Evolutionary conservation across 2,797 vertebrate species (phyloP), one percentile per base, ranked within the genome.

Genomic region (Sebastes aleutianus): DNA sequence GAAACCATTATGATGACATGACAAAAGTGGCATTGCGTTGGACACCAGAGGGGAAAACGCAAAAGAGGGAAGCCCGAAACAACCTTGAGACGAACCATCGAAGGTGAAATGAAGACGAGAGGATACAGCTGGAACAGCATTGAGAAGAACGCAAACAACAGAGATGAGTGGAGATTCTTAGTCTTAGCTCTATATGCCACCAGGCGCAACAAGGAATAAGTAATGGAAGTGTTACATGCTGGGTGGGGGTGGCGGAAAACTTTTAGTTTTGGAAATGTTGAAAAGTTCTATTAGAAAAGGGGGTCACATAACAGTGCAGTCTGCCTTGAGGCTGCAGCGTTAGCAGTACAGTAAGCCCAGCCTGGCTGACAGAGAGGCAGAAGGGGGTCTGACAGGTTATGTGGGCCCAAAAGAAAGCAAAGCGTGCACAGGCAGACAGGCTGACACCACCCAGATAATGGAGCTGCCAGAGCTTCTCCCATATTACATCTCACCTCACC

Each of bases 381-480:
- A 86, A 65, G 88, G 75, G 73, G 73, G 77, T 81, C 89, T 89
- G 93, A 93, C 87, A 90, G 79, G 69, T 84, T 67, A 73, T 87
- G 93, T 86, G 81, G 82, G 86, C 79, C 79, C 84, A 84, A 89
- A 39, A 39, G 36, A 39, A 39, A 90, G 87, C 91, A 88, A 80
- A 90, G 78, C 59, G 26, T 67, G 87, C 71, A 80, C 87, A 63
- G 76, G 65, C 84, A 84, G 92, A 92, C 92, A 93, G 79, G 81
- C 86, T 92, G 90, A 93, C 93, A 93, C 90, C 89, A 76, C 79
- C 85, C 73, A 89, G 89, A 92, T 94, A 94, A 95, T 93, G 86
- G 90, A 92, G 79, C 91, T 94, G 92, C 93, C 92, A 94, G 77
- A 85, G 71, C 83, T 75, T 82, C 84, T 88, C 84, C 79, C 54